Base-by-base conservation (phyloP, 2,888 invertebrate genomes). In the Cyclophora albipunctata region DNA sequence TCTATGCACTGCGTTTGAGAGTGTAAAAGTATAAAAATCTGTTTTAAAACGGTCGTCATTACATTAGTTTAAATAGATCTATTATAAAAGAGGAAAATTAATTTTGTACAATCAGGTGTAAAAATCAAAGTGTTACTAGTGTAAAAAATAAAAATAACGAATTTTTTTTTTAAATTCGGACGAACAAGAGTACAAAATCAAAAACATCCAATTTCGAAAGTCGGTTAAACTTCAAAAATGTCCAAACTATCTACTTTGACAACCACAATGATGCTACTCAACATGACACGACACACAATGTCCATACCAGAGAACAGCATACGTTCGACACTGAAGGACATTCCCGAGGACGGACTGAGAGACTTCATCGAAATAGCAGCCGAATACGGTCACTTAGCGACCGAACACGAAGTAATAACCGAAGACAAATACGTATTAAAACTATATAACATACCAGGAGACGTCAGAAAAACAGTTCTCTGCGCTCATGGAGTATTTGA, bases 381-480 rank as follows among this genome's bases (percentile, higher is more conserved):
- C 0, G 60, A 62, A 47, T 59, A 63, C 48, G 67, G 66, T 1
- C 50, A 64, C 37, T 7, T 5, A 1, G 54, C 64, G 0, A 50
- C 54, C 4, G 57, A 60, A n/a, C 55, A 71, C 44, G 47, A 62
- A 2, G 63, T 71, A 3, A 52, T 50, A 4, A 75, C 74, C 2
- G 62, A 71, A 37, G 77, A 77, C 45, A 71, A 69, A 4, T 75
- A 75, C 49, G 63, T 67, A 3, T 52, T 74, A 4, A 63, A 58
- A 3, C 7, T 73, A 0, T 71, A 61, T 43, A 59, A 63, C 6
- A 53, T 78, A 3, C 60, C 55, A 4, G 72, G 70, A 1, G 44
- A 60, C n/a, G 55, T 34, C 20, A 53, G 49, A 0, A 49, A 51
- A 3, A 65, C 70, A 0, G 49, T 75, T 0, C 44, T 73, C 2